These are phyloP conservation scores for Drosophila kuntzei DNA, from an alignment of 2,888 invertebrate genomes.

Conservation along the genomic window DNA sequence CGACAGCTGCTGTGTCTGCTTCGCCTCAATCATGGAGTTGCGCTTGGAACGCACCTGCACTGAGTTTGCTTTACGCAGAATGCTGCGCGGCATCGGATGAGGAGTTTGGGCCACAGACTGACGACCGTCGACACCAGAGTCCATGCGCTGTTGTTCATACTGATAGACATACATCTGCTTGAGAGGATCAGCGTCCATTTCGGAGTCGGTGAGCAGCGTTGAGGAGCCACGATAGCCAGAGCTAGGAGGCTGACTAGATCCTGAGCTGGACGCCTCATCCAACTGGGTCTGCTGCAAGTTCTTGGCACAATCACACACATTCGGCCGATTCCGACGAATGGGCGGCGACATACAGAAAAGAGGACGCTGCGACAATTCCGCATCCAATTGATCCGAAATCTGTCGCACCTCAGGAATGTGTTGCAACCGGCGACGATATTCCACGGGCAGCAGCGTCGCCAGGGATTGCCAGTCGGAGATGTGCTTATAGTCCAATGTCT, in stretches of 20 bases:
- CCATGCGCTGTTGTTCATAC: constrained; percentile 91
- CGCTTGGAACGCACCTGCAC: constrained; percentile 87
- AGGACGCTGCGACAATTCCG: constrained; percentile 86
- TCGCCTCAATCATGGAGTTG: constrained; percentile 92
- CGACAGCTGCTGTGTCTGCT: constrained; percentile 86
- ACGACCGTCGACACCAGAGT: constrained; percentile 86
- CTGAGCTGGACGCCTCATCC: constrained; percentile 88
- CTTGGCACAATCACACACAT: constrained; percentile 85
- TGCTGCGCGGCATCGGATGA: constrained; percentile 87
- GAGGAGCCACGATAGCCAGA: constrained; percentile 95
- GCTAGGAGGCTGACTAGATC: constrained; percentile 87
- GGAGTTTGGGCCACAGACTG: constrained; percentile 83
- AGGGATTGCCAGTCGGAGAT: constrained; percentile 97
- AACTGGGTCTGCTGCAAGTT: constrained; percentile 86
- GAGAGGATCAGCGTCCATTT: constrained; percentile 85
- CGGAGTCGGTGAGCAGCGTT: constrained; percentile 91
- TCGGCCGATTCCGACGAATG: constrained; percentile 87
- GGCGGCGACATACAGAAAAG: constrained; percentile 87
- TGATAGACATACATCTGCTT: constrained; percentile 91
- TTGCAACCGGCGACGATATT: constrained; percentile 92
- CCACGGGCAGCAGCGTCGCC: constrained; percentile 93
- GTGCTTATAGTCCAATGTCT: constrained; percentile 92
- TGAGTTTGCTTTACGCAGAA: constrained; percentile 83
- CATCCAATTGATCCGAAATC: constrained; percentile 85
- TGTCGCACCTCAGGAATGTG: constrained; percentile 90